A percentile compares a stretch with the other conserved stretches of the same genome.
Evolutionary conservation across 2,888 invertebrate genomes (phyloP).

Genomic region (Microplitis manilae): DNA sequence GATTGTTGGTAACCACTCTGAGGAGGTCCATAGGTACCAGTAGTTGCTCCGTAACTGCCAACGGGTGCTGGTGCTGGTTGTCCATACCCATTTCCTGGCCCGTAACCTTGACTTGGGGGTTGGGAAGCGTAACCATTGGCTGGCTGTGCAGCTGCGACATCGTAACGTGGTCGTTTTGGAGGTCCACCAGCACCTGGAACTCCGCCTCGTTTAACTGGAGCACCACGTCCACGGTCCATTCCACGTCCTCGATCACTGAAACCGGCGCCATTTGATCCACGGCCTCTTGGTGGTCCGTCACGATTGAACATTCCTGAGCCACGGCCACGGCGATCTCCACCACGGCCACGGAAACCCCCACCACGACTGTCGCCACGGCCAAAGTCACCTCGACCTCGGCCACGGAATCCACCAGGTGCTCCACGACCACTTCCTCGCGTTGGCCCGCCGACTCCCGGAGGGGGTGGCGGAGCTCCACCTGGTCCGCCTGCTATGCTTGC

Average conservation of each 20-base stretch:
- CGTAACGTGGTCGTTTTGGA: slow-evolving; percentile 74
- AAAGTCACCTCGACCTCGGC: slow-evolving; percentile 67
- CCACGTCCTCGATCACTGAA: slow-evolving; percentile 72
- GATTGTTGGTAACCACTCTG: slow-evolving; percentile 64
- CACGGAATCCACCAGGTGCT: slow-evolving; percentile 62
- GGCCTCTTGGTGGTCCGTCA: slow-evolving; percentile 49
- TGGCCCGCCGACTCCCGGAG: slow-evolving; percentile 64
- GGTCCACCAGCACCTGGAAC: slow-evolving; percentile 76
- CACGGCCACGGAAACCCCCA: slow-evolving; percentile 48
- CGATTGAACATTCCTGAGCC: slow-evolving; percentile 47
- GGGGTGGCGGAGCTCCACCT: slow-evolving; percentile 62
- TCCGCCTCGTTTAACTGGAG: slow-evolving; percentile 70
- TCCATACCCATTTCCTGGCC: slow-evolving; percentile 64
- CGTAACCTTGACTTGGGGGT: slow-evolving; percentile 65
- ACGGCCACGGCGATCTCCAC: slow-evolving; percentile 25
- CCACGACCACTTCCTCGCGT: slow-evolving; percentile 64
- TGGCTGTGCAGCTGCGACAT: slow-evolving; percentile 64
- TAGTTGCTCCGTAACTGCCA: slow-evolving; percentile 54
- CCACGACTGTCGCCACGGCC: slow-evolving; percentile 68
- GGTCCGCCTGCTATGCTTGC: slow-evolving; percentile 61
- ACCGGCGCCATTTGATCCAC: slow-evolving; percentile 68
- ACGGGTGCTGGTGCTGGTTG: slow-evolving; percentile 61
- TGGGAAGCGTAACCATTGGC: slow-evolving; percentile 67
- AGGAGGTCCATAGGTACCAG: slow-evolving; percentile 62
- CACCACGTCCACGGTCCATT: slow-evolving; percentile 63